Evolutionary conservation across 2,113 vertebrate species (phyloP).

Genomic region (Regulus satrapa): DNA sequence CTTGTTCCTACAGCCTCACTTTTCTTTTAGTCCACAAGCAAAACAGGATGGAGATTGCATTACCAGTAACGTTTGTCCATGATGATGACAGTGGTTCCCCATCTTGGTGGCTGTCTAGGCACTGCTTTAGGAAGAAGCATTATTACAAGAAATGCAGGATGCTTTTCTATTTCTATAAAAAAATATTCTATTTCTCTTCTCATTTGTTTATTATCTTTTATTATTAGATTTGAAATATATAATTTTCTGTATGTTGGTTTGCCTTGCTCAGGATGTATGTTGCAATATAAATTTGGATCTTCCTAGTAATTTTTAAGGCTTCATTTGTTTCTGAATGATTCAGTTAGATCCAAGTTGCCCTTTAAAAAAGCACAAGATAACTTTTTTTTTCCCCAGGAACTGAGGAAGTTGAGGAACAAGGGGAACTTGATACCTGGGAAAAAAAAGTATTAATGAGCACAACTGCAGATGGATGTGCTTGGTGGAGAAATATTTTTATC

Average conservation of each 20-base stretch:
- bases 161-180: no score
- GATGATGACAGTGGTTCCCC: not conserved
- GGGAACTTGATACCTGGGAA: not conserved
- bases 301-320: not conserved
- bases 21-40: not conserved
- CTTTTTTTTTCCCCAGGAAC: not conserved
- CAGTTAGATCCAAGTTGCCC: not conserved
- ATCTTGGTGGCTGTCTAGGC: not conserved
- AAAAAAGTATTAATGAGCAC: not conserved
- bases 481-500: conserved; percentile 28
- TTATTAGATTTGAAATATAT: not conserved
- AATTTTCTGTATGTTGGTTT: not conserved
- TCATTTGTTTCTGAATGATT: not conserved
- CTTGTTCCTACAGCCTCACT: not conserved
- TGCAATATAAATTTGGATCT: not conserved
- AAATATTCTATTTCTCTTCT: not conserved
- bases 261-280: not conserved
- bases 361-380: conserved; percentile 12
- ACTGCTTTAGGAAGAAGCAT: not conserved
- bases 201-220: no score
- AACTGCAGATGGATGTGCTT: not conserved
- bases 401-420: no score
- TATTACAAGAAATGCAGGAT: not conserved
- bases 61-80: not conserved
- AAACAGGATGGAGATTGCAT: not conserved